Evolutionary conservation across 2,113 vertebrate genomes (phyloP).

Genomic region (Thunnus maccoyii): DNA sequence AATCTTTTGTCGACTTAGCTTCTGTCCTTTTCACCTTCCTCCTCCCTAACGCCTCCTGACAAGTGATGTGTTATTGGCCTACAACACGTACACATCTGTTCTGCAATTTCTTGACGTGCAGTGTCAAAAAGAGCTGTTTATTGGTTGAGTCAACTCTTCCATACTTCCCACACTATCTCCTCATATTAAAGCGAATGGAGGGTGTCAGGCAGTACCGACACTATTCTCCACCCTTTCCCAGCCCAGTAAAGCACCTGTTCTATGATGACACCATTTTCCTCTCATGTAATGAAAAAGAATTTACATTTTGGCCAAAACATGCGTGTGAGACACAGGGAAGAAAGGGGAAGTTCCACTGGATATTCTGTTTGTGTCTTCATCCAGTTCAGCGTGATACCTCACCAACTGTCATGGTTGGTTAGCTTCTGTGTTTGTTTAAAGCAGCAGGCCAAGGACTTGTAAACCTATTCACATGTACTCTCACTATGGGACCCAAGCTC

Average conservation of each 20-base stretch:
- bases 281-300: constrained; percentile 54
- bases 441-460: constrained; percentile 52
- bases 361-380: constrained; percentile 56
- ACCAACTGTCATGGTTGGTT: constrained; percentile 64
- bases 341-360: constrained; percentile 44
- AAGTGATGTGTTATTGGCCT: constrained; percentile 49
- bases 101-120: constrained; percentile 53
- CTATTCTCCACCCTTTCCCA: constrained; percentile 53
- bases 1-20: background rate
- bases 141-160: constrained; percentile 60
- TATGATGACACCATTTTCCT: constrained; percentile 56
- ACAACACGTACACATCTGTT: constrained; percentile 68
- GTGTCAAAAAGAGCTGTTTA: constrained; percentile 61
- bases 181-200: constrained; percentile 60
- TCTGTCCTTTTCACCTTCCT: constrained; percentile 40
- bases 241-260: constrained; percentile 62
- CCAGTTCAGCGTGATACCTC: constrained; percentile 43
- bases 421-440: constrained; percentile 65
- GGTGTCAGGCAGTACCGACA: constrained; percentile 49
- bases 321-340: constrained; percentile 25
- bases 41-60: constrained; percentile 5
- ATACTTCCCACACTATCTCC: constrained; percentile 66
- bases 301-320: constrained; percentile 36
- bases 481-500: constrained; percentile 32
- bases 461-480: constrained; percentile 51